Base-by-base conservation (phyloP, 2,113 vertebrate species). In the Larimichthys crocea region DNA sequence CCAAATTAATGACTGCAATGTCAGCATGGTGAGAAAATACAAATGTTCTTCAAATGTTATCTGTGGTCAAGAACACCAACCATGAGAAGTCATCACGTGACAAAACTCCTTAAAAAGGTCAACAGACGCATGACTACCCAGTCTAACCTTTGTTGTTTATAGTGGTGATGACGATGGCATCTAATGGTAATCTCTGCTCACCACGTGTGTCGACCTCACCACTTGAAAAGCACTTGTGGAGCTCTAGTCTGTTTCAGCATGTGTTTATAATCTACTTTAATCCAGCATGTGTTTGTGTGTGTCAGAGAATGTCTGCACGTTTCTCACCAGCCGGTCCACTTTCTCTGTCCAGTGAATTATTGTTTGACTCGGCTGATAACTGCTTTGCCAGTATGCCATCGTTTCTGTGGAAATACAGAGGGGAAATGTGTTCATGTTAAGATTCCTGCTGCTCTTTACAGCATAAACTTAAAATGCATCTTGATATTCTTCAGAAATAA, bases 301-400 rank as follows among this genome's bases (percentile, higher is more conserved):
- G 57, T 64, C 46, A 16, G 35, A 35, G 35, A 77, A 44, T 52
- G 22, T 35, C 10, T 14, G 49, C 88, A 92, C 64, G 19, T 5
- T 44, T 85, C 93, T 94, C 84, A 95, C 94, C 74, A 20, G 85
- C 78, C 42, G 89, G 77, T 69, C 17, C 80, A 46, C 48, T 60
- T 40, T 80, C 75, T 81, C 31, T 79, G 72, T 46, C 77, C 20
- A 48, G 63, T 7, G 82, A 87, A 53, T 95, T 94, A 75, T 95
- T 95, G 83, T 95, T 95, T 1, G 89, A 84, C 75, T 95, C 93
- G 15, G 56, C 44, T 17, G 88, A 79, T 12, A 82, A 46, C 69
- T 88, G 84, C 63, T 84, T 87, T 44, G 65, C 24, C 24, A 29
- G 81, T 16, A 44, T 64, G 71, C 80, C 92, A 19, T 91, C 88